Conservation (phyloP, 2,797 vertebrate species). For the Chromobotia macracanthus region DNA sequence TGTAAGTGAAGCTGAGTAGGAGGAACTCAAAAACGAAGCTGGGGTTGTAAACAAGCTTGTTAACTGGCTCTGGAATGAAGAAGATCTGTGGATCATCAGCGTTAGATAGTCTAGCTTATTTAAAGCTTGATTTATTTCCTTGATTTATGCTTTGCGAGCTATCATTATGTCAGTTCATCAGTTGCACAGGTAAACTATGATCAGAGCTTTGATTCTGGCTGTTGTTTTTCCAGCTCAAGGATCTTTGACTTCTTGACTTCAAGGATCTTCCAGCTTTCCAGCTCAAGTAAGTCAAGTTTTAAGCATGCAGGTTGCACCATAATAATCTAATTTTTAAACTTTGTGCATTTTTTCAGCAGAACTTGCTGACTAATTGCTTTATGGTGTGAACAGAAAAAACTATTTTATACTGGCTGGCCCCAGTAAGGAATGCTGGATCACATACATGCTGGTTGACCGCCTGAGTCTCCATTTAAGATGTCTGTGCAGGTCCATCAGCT, state of each 20-base stretch:
- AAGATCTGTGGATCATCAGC: background rate
- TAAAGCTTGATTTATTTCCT: conserved; percentile 7
- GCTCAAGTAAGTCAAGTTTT: background rate
- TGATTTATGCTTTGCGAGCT: background rate
- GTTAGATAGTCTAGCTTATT: conserved; percentile 1
- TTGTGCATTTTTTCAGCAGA: background rate
- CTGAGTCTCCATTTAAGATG: too few species aligned
- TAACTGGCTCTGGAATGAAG: conserved; percentile 3
- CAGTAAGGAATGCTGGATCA: background rate
- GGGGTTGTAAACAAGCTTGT: conserved; percentile 37
- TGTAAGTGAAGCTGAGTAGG: conserved; percentile 45
- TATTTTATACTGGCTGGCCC: background rate
- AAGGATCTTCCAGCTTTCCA: too few species aligned
- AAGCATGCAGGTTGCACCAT: background rate
- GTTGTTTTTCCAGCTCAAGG: background rate
- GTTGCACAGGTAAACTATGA: conserved; percentile 1
- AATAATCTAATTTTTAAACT: background rate
- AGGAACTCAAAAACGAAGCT: conserved; percentile 29
- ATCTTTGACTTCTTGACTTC: too few species aligned
- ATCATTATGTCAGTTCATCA: background rate
- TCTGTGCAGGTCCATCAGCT: too few species aligned
- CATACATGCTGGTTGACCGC: background rate
- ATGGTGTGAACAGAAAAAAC: background rate
- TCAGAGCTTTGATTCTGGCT: background rate
- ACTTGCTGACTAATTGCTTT: background rate